Percentiles rank a stretch among this genome's conserved stretches.
Conservation (phyloP, 2,888 invertebrate species). For the Agrotis ipsilon region DNA sequence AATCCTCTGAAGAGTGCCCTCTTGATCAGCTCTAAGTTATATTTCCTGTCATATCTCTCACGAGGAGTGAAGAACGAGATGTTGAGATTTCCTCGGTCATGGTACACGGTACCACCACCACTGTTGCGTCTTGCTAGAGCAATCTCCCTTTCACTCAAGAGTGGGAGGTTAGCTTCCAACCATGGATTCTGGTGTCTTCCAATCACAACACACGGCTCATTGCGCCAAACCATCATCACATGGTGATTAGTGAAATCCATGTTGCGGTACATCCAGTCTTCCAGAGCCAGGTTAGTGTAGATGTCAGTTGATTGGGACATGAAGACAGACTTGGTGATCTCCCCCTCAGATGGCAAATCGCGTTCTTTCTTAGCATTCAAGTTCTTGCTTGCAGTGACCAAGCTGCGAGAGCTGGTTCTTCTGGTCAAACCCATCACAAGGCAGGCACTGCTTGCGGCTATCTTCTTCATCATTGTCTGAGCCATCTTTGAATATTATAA, state of each 20-base stretch:
- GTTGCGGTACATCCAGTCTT: constrained; percentile 98
- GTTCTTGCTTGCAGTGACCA: constrained; percentile 76
- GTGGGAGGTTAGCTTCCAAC: constrained; percentile 96
- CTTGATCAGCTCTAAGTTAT: constrained; percentile 97
- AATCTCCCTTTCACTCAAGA: constrained; percentile 93
- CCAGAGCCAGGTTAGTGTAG: constrained; percentile 98
- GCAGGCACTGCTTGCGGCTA: constrained; percentile 82
- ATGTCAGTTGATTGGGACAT: constrained; percentile 98
- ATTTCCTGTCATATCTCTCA: constrained; percentile 95
- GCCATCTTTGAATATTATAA: constrained; percentile 82
- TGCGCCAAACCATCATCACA: constrained; percentile 97
- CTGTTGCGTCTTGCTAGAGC: constrained; percentile 97
- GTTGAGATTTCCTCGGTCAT: constrained; percentile 98
- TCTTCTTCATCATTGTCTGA: constrained; percentile 86
- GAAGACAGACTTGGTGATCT: constrained; percentile 96
- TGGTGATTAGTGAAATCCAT: constrained; percentile 96
- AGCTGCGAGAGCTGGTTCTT: constrained; percentile 80
- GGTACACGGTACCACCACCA: constrained; percentile 99
- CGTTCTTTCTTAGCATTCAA: constrained; percentile 76
- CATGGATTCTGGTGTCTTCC: constrained; percentile 99
- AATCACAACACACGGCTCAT: constrained; percentile 98
- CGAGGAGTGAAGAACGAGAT: constrained; percentile 97
- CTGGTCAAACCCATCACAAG: constrained; percentile 83
- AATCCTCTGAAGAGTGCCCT: constrained; percentile 96
- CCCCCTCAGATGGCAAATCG: constrained; percentile 81